These are phyloP conservation scores for Pangasius mekongensis DNA, from an alignment of 2,797 vertebrate species.

Conservation along the genomic window DNA sequence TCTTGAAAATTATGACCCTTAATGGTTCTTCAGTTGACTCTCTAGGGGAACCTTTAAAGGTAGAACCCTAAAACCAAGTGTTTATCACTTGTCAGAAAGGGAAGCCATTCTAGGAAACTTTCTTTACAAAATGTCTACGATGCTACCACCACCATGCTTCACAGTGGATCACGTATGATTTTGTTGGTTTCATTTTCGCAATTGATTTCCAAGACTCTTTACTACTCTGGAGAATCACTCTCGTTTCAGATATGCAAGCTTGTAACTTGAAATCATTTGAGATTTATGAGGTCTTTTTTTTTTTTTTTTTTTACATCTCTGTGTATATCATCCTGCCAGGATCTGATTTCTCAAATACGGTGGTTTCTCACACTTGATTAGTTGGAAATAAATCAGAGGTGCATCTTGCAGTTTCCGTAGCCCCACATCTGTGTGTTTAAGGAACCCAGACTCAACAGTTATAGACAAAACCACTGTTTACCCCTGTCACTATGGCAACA, in stretches of 20 bases:
- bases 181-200: not conserved
- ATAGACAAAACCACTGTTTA: constrained; percentile 10
- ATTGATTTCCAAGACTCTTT: not conserved
- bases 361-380: not conserved
- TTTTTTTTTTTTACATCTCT: not conserved
- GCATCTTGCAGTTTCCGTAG: not conserved
- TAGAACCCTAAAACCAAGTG: no score
- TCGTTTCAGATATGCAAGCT: not conserved
- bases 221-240: not conserved
- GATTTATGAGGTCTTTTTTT: not conserved
- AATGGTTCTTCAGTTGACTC: no score
- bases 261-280: not conserved
- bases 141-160: not conserved
- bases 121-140: not conserved
- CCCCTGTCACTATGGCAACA: constrained; percentile 2
- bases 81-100: not conserved
- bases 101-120: not conserved
- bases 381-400: not conserved
- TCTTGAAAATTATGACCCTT: no score
- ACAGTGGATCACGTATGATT: not conserved
- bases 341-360: not conserved
- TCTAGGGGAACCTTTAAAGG: no score
- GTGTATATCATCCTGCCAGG: not conserved
- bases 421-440: constrained; percentile 3
- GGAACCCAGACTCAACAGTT: not conserved